Percentiles rank a stretch among this genome's conserved stretches.
Evolutionary conservation across 2,888 invertebrate genomes (phyloP).

Genomic region (Nephrocerus scutellatus): DNA sequence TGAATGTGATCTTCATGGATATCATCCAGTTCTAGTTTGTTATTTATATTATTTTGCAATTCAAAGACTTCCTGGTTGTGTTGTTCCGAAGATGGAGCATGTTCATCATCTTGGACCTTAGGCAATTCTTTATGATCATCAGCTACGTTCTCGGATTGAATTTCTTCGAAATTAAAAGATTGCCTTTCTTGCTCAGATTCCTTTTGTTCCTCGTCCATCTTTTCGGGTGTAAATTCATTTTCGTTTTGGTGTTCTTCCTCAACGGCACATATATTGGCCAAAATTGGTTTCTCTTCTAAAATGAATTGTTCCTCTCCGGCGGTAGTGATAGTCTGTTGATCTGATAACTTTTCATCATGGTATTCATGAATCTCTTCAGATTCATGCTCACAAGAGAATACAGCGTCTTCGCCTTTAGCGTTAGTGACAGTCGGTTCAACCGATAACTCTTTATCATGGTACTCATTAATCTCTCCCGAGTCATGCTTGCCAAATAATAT

Average conservation of each 20-base stretch:
- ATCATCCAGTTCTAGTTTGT: constrained; percentile 19
- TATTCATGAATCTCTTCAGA: constrained; percentile 16
- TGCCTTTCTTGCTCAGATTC: neutral
- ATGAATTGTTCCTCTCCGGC: constrained; percentile 18
- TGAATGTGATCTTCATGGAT: too few relatives aligned
- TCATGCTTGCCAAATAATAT: too few relatives aligned
- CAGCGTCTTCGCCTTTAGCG: neutral
- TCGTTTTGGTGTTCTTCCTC: constrained; percentile 4
- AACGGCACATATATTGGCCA: constrained; percentile 10
- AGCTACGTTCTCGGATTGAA: too few relatives aligned
- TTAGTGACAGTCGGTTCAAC: too few relatives aligned
- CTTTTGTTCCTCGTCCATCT: neutral
- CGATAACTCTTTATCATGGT: too few relatives aligned
- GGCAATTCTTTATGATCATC: too few relatives aligned
- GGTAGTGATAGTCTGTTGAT: constrained; percentile 17
- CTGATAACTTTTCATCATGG: too few relatives aligned
- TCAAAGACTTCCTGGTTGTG: constrained; percentile 13
- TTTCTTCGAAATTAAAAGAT: neutral
- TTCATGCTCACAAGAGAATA: neutral
- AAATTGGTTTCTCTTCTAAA: constrained; percentile 20
- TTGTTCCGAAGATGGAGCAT: constrained; percentile 12
- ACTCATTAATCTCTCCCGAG: too few relatives aligned
- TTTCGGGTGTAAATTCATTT: constrained; percentile 1
- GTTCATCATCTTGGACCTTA: too few relatives aligned
- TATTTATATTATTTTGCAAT: constrained; percentile 17